Percentiles rank a stretch among this genome's conserved stretches.
Evolutionary conservation across 1,140 invertebrate species (phyloP).

Genomic region (Drosophila punjabiensis): DNA sequence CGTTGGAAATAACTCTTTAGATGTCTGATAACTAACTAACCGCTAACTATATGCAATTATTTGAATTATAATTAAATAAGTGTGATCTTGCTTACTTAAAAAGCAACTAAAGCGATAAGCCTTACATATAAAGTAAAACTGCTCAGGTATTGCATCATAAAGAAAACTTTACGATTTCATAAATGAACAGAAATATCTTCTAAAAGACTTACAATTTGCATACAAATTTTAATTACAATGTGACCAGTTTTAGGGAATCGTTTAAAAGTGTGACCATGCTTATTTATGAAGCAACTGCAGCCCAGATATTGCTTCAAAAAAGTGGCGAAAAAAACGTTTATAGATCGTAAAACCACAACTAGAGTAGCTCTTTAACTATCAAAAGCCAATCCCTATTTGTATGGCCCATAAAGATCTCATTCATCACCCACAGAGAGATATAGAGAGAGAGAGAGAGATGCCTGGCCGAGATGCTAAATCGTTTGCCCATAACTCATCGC

Average conservation of each 20-base stretch:
- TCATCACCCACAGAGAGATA: constrained; percentile 1
- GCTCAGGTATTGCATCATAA: no score
- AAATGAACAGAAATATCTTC: no score
- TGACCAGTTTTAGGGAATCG: neutral
- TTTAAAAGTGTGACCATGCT: neutral
- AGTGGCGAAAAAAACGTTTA: no score
- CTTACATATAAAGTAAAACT: no score
- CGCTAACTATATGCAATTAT: no score
- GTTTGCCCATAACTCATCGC: constrained; percentile 31
- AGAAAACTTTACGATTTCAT: no score
- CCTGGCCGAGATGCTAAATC: constrained; percentile 4
- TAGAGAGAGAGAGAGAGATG: neutral
- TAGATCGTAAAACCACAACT: neutral
- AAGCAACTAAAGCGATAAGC: no score
- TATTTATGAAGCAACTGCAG: neutral
- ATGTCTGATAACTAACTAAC: no score
- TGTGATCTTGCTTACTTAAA: no score
- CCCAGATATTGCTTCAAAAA: neutral
- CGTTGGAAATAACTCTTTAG: no score
- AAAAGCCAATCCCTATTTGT: neutral
- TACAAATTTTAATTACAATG: neutral
- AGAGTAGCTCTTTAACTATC: constrained; percentile 1
- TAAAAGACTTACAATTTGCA: neutral
- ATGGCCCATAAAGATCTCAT: constrained; percentile 14
- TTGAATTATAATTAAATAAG: no score